Evolutionary conservation across 2,113 vertebrate species (phyloP).

Genomic region (Corapipo altera): DNA sequence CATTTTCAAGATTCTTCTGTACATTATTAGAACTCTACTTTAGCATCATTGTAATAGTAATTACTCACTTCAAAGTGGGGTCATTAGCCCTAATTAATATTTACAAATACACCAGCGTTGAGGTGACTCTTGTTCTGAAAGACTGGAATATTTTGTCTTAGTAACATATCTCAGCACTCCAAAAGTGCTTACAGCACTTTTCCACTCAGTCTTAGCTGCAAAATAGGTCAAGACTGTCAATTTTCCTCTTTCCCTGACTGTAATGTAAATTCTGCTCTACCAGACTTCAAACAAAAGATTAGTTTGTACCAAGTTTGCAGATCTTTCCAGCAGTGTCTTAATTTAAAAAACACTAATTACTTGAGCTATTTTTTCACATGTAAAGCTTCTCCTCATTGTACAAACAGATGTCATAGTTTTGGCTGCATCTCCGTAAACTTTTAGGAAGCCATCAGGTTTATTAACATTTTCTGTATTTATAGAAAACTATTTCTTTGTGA

Average conservation of each 20-base stretch:
- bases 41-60: neutral
- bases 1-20: neutral
- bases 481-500: neutral
- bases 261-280: neutral
- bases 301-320: neutral
- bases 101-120: neutral
- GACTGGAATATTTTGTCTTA: neutral
- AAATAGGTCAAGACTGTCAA: conserved; percentile 15
- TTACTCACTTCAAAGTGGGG: neutral
- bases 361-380: neutral
- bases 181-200: neutral
- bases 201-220: neutral
- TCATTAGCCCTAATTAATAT: conserved; percentile 7
- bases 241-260: neutral
- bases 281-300: neutral
- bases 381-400: neutral
- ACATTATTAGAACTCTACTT: neutral
- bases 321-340: neutral
- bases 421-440: neutral
- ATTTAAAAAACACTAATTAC: conserved; percentile 3
- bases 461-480: conserved; percentile 3
- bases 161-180: neutral
- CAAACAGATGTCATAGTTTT: neutral
- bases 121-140: neutral
- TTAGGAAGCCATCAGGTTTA: neutral